A percentile compares a stretch with the other conserved stretches of the same genome.
phyloP scores from a whole-genome alignment of 2,113 vertebrate species.

The Elanoides forficatus region DNA sequence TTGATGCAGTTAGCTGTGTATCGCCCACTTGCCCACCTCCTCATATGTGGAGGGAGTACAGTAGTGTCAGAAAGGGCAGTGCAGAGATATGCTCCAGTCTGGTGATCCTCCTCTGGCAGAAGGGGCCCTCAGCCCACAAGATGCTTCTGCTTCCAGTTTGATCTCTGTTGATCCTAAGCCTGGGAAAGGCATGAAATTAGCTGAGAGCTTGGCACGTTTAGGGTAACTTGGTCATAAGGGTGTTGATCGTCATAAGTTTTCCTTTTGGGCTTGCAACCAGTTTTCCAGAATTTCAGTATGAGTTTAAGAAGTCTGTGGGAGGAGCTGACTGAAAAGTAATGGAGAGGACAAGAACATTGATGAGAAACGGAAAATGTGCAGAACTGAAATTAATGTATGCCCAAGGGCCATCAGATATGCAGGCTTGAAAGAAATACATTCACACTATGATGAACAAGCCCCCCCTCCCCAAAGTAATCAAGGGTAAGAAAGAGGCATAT shows the following conservation, averaged over 20 bases:
- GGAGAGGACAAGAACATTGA: not conserved
- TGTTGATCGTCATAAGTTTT: not conserved
- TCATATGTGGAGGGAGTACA: accelerated
- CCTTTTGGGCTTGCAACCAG: not conserved
- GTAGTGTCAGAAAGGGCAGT: not conserved
- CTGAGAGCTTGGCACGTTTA: not conserved
- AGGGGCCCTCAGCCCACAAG: not conserved
- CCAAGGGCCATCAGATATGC: constrained; percentile 55
- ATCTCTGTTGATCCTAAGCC: not conserved
- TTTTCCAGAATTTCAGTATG: not conserved
- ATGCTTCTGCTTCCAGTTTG: not conserved
- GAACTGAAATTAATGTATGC: constrained; percentile 61
- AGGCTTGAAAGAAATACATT: constrained; percentile 41
- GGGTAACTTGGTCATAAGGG: not conserved
- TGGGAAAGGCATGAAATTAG: not conserved
- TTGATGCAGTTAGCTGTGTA: not conserved
- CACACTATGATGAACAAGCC: constrained; percentile 20
- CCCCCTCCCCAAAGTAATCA: constrained; percentile 43
- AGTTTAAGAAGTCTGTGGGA: not conserved
- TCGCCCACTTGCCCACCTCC: accelerated
- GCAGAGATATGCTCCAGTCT: not conserved
- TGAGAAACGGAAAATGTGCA: constrained; percentile 59
- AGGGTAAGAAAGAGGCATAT: constrained; percentile 39
- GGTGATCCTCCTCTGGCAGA: not conserved
- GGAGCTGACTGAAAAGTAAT: not conserved